Percentiles rank a stretch among this genome's conserved stretches.
Conservation (phyloP, 1,140 invertebrate genomes). For the Diachasmimorpha longicaudata region DNA sequence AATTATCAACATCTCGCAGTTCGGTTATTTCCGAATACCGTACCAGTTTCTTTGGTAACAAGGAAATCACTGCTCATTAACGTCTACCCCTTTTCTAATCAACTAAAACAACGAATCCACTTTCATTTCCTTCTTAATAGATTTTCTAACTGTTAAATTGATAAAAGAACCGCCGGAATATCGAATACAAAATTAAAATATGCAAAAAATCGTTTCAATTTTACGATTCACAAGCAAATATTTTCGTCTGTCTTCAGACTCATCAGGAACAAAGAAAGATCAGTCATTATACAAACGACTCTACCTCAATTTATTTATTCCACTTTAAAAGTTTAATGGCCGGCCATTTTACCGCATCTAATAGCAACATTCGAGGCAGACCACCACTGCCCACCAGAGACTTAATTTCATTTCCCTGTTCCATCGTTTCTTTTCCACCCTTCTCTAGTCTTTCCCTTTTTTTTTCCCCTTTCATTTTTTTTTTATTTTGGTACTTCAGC, state of each 20-base stretch:
- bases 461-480: conserved; percentile 2
- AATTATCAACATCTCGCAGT: no score
- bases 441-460: neutral
- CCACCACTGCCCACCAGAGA: neutral
- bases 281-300: neutral
- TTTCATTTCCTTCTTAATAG: no score
- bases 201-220: neutral
- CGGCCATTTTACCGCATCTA: neutral
- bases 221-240: neutral
- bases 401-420: conserved; percentile 15
- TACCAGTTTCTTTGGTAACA: no score
- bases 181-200: neutral
- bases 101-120: no score
- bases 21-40: no score
- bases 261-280: neutral
- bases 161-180: no score
- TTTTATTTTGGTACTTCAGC: neutral
- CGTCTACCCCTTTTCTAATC: no score
- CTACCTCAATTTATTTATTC: neutral
- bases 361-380: neutral
- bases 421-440: neutral
- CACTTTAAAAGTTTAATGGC: neutral
- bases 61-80: no score
- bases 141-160: no score
- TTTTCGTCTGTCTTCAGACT: neutral